Evolutionary conservation across 2,113 vertebrate species (phyloP), one percentile per base, ranked within the genome.

Genomic region (Pteruthius melanotis): DNA sequence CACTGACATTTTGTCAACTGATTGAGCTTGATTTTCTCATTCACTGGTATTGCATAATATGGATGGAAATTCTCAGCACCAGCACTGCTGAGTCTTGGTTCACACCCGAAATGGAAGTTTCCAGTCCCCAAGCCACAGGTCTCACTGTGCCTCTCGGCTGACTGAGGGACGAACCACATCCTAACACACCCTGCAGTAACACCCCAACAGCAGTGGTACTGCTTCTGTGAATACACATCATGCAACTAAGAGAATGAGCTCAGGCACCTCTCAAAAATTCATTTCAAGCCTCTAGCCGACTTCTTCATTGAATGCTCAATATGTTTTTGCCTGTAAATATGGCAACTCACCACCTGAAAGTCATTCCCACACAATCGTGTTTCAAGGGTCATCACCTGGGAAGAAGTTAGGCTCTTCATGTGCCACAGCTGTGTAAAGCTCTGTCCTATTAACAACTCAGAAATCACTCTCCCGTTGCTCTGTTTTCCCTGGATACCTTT

Each of bases 161-260:
- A 49, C 6, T 0, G 0, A 37, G 17, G 45, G 54, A 4, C 9
- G 23, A 91, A 65, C 68, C 93, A 94, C 94, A 95, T 65, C 63
- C 76, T 33, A 44, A 27, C 52, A 33, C n/a, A 64, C 7, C 44
- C 23, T 26, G 5, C 2, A 10, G 42, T 7, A 44, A 50, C 31
- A 23, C 2, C n/a, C 31, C 83, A 33, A 7, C 68, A 81, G 44
- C 85, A 60, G 27, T 9, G 59, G 15, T 0, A 27, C 4, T 8
- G 4, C 24, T 87, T 64, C 71, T 57, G 72, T 19, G 42, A 90
- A 27, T 3, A 30, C 11, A 39, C 40, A 13, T 11, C 17, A 8
- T 0, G 2, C 2, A 81, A 13, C 56, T 13, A 20, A 33, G 6
- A 3, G 2, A n/a, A 28, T 5, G 14, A 63, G 65, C 15, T 49